Base-by-base conservation (phyloP, 2,888 invertebrate species). In the Notodonta dromedarius region DNA sequence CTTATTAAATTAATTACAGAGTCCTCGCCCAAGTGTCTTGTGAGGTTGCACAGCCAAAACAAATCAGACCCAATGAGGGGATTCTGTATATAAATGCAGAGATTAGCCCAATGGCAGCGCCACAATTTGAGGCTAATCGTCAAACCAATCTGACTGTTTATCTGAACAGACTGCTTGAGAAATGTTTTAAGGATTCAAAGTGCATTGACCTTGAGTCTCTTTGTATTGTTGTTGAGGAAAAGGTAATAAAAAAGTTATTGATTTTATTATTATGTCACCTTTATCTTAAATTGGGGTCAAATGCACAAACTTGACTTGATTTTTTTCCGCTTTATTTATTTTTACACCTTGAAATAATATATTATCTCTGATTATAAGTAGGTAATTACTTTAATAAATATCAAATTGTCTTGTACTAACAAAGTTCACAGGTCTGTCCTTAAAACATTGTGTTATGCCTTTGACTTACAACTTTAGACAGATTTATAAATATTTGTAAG, bases 181-280 rank as follows among this genome's bases (percentile, higher is more conserved):
- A 97, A 83, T 98, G 98, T 82, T 95, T 98, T 62, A 97, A 97
- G 82, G 98, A 98, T 82, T 98, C 98, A 0, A 96, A 96, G 76
- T 98, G 98, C 79, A 93, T 99, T 54, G 99, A 99, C 89, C 94
- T 98, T 61, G 99, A 99, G 90, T 97, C 98, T 0, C 92, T 99
- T n/a, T 99, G 99, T 87, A 97, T 99, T 78, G 96, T 97, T 70
- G 96, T 97, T 56, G 98, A 97, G 81, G 98, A 98, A 91, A 97
- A 98, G 94, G 98, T 97, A 77, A 73, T 1, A 16, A 35, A 35
- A 35, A 35, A 35, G 35, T 35, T 35, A 35, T 35, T 35, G 5
- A 3, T 6, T 35, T 35, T 35, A 35, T 35, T 35, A 35, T 7
- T 35, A 35, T 3, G 35, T 35, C 5, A 35, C 35, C 35, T 35